Evolutionary conservation across 2,888 invertebrate species (phyloP), one percentile per base, ranked within the genome.

Genomic region (Dendrolimus pini): DNA sequence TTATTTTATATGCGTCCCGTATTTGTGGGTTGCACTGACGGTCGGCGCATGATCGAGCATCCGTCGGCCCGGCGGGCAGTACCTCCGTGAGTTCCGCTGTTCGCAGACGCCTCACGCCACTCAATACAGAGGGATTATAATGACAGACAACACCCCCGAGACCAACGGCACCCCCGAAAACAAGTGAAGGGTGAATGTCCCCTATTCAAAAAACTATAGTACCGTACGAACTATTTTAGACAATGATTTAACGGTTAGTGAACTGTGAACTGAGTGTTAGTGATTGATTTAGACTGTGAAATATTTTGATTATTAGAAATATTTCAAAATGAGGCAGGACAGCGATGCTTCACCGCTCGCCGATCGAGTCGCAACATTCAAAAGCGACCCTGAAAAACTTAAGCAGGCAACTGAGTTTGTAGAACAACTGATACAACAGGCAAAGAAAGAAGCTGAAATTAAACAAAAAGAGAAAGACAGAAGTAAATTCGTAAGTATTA

Each of bases 381-480:
- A 92, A 79, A 89, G 87, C 66, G 93, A 93, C 72, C 92, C 93
- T 53, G 91, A 92, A 62, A 92, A 92, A 79, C 90, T 93, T 76
- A 89, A 92, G 62, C 84, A 91, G 61, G 89, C 93, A 56, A 85
- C 87, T 62, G 92, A 92, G 67, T 93, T 93, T 80, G 91, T 93
- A 65, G 93, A 93, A 70, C 92, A 92, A 76, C 89, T 93, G 61
- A 89, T 93, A 74, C 89, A 91, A 74, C 91, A 91, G 77, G 93
- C 93, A 64, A 92, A 92, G 80, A 87, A 86, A 75, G 92, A 93
- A 79, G 93, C 92, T 65, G 91, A 91, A 69, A 77, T 87, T 69
- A 92, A 92, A 86, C 85, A 85, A 74, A 90, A 89, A 84, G 85
- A 91, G 82, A 91, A 90, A 84, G 91, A 91, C 80, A 91, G 90